Evolutionary conservation across 2,113 vertebrate species (phyloP).

Genomic region (Mustela lutreola): DNA sequence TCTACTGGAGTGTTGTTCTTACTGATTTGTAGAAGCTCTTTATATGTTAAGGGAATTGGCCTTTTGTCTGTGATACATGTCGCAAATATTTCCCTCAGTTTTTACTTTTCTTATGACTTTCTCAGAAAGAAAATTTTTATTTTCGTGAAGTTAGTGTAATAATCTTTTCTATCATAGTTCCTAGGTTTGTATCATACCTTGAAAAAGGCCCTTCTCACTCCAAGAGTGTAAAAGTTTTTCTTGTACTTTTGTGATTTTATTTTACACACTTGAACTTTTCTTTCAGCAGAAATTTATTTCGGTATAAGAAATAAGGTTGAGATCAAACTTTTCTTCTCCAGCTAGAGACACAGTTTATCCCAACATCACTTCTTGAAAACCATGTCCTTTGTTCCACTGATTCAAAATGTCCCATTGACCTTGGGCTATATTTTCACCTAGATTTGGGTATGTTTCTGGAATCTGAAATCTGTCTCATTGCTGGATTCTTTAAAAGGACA

Average conservation of each 20-base stretch:
- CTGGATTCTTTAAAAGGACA: not conserved
- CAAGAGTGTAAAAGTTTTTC: not conserved
- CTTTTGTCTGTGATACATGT: not conserved
- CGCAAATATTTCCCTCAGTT: not conserved
- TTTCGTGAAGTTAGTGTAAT: not conserved
- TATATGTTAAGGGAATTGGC: constrained; percentile 5
- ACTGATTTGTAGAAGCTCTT: constrained; percentile 64
- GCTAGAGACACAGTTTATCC: not conserved
- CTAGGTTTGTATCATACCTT: not conserved
- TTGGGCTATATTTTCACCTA: not conserved
- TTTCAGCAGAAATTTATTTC: constrained; percentile 1
- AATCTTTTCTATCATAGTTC: not conserved
- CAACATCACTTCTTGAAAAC: not conserved
- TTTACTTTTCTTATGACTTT: not conserved
- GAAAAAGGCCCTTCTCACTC: not conserved
- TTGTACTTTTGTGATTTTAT: not conserved
- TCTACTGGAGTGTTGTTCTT: not conserved
- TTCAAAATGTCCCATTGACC: not conserved
- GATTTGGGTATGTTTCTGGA: not conserved
- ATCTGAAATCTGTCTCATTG: not conserved
- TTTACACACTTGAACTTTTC: not conserved
- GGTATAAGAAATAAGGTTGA: not conserved
- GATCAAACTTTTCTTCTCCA: not conserved
- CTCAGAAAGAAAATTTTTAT: not conserved
- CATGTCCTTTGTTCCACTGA: not conserved